phyloP scores from a whole-genome alignment of 2,797 vertebrate species.

The Melanogrammus aeglefinus region DNA sequence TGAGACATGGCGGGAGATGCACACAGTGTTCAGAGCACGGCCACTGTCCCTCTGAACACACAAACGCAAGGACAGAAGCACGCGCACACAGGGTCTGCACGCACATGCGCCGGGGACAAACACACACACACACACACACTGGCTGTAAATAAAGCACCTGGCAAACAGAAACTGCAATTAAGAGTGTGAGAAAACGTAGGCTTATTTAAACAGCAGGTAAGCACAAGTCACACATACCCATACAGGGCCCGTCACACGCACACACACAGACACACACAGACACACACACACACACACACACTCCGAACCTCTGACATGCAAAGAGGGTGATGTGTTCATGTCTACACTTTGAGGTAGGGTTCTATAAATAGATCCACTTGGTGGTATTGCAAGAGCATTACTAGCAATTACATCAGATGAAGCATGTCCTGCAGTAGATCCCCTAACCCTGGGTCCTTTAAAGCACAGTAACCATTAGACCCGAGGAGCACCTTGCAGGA shows the following conservation, averaged over 20 bases:
- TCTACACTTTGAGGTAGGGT: slow-evolving; percentile 29
- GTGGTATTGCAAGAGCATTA: slow-evolving; percentile 56
- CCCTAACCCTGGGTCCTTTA: slow-evolving; percentile 35
- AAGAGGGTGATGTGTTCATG: not conserved
- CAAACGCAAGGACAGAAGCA: too few relatives aligned
- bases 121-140: slow-evolving; percentile 13
- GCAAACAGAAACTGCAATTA: slow-evolving; percentile 46
- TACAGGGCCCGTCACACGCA: slow-evolving; percentile 20
- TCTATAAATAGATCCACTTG: slow-evolving; percentile 57
- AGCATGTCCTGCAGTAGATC: slow-evolving; percentile 39
- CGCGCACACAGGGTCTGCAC: not conserved
- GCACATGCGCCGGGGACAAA: slow-evolving; percentile 1
- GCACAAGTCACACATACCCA: slow-evolving; percentile 8
- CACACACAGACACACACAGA: not conserved
- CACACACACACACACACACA: slow-evolving; percentile 4
- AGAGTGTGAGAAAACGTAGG: slow-evolving; percentile 30
- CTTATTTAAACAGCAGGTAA: slow-evolving; percentile 42
- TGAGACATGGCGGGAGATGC: too few relatives aligned
- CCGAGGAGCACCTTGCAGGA: slow-evolving; percentile 11
- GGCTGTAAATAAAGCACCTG: slow-evolving; percentile 21
- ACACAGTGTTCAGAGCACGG: too few relatives aligned
- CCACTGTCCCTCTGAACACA: too few relatives aligned
- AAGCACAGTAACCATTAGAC: slow-evolving; percentile 46
- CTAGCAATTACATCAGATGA: slow-evolving; percentile 65
- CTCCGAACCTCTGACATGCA: slow-evolving; percentile 35